Evolutionary conservation across 2,113 vertebrate genomes (phyloP).

Genomic region (Daubentonia madagascariensis): DNA sequence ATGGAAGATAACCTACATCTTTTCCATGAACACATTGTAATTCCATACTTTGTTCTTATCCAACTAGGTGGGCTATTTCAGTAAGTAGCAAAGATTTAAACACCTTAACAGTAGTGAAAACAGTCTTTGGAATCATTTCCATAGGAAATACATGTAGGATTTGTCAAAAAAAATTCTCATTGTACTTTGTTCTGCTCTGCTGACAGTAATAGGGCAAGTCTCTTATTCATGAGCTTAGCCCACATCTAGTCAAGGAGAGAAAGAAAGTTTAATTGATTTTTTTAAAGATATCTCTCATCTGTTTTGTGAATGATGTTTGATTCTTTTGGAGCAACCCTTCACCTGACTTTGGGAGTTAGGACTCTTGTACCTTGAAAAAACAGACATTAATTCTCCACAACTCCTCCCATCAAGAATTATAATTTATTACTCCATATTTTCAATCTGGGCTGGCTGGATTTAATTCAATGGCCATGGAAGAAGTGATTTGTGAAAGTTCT

Average conservation of each 20-base stretch:
- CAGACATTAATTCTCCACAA: not conserved
- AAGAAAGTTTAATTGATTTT: not conserved
- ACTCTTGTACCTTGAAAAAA: not conserved
- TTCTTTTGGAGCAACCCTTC: not conserved
- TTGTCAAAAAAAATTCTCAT: not conserved
- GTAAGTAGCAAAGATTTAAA: not conserved
- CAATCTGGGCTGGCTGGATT: not conserved
- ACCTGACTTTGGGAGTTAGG: not conserved
- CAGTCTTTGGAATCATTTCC: not conserved
- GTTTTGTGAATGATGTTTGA: not conserved
- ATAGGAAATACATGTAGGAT: not conserved
- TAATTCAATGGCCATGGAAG: not conserved
- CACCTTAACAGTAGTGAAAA: not conserved
- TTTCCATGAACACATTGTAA: not conserved
- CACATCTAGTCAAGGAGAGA: not conserved
- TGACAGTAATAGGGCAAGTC: not conserved
- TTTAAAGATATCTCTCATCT: not conserved
- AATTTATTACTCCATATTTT: not conserved
- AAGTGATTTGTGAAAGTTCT: not conserved
- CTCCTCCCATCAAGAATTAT: not conserved
- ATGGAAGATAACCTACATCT: fast-evolving
- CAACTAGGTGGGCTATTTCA: not conserved
- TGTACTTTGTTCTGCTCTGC: not conserved
- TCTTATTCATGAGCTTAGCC: not conserved
- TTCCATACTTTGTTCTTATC: not conserved